A percentile compares a stretch with the other conserved stretches of the same genome.
These are phyloP conservation scores for Omphaloscelis lunosa DNA, from an alignment of 2,888 invertebrate genomes.

Conservation along the genomic window DNA sequence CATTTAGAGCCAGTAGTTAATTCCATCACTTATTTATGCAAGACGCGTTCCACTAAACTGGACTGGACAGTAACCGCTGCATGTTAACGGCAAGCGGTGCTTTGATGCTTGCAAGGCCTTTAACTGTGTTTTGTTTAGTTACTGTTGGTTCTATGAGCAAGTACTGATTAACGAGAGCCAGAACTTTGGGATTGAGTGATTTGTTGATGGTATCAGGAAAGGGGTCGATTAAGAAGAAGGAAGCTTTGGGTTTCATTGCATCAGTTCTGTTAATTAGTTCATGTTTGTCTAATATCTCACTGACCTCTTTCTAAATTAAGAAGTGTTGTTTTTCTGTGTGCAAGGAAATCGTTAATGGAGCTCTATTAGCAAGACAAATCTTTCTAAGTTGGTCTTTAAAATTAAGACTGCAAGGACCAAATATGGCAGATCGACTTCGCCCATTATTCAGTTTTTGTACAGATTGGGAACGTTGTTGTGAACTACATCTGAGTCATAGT, in stretches of 20 bases:
- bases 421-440: constrained; percentile 7
- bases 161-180: constrained; percentile 53
- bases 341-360: constrained; percentile 7
- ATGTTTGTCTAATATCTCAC: constrained; percentile 40
- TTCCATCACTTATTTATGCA: constrained; percentile 58
- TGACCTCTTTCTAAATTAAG: constrained; percentile 32
- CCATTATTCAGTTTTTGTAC: constrained; percentile 28
- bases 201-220: constrained; percentile 46
- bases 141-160: constrained; percentile 31
- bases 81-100: constrained; percentile 59
- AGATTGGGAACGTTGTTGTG: constrained; percentile 2
- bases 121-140: constrained; percentile 51
- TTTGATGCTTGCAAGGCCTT: constrained; percentile 53
- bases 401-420: constrained; percentile 4
- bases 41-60: constrained; percentile 64
- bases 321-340: constrained; percentile 6
- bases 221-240: constrained; percentile 9
- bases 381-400: neutral
- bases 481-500: constrained; percentile 14
- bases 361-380: neutral
- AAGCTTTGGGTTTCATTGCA: constrained; percentile 29
- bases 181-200: constrained; percentile 37
- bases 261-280: constrained; percentile 22
- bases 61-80: constrained; percentile 61
- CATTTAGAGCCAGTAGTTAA: constrained; percentile 45